phyloP scores from a whole-genome alignment of 1,140 invertebrate genomes.

The Hypothenemus hampei region DNA sequence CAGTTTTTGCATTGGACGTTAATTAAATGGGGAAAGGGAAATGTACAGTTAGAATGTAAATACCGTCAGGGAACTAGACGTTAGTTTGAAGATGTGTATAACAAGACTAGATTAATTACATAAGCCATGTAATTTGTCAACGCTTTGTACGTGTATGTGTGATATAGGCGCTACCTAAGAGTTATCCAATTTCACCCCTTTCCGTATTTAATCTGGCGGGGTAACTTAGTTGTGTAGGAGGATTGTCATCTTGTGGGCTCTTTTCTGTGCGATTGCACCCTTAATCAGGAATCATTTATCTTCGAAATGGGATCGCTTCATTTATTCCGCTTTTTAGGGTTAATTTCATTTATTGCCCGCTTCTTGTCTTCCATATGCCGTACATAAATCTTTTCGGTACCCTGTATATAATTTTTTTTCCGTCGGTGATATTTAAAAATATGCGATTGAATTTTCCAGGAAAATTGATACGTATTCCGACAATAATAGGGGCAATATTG shows the following conservation, averaged over 20 bases:
- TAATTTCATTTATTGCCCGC: slow-evolving; percentile 20
- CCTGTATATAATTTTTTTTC: too few relatives aligned
- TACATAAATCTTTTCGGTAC: too few relatives aligned
- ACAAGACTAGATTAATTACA: not conserved
- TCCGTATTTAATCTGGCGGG: slow-evolving; percentile 16
- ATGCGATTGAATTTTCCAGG: slow-evolving; percentile 1
- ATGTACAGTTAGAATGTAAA: too few relatives aligned
- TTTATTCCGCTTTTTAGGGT: slow-evolving; percentile 23
- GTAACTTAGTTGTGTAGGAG: slow-evolving; percentile 3
- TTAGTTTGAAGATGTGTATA: too few relatives aligned
- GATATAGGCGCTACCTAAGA: slow-evolving; percentile 1
- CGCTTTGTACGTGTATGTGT: not conserved
- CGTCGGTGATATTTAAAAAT: too few relatives aligned
- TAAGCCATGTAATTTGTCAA: slow-evolving; percentile 12
- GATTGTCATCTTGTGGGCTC: slow-evolving; percentile 16
- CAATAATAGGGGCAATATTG: slow-evolving; percentile 16
- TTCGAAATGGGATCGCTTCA: slow-evolving; percentile 19
- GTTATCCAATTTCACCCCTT: slow-evolving; percentile 25
- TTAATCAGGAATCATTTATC: slow-evolving; percentile 24
- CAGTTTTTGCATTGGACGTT: too few relatives aligned
- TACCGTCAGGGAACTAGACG: too few relatives aligned
- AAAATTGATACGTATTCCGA: slow-evolving; percentile 3
- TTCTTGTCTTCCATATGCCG: slow-evolving; percentile 1
- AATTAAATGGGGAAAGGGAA: too few relatives aligned
- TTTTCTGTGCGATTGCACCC: slow-evolving; percentile 11